These are phyloP conservation scores for Cephonodes hylas DNA, from an alignment of 2,888 invertebrate genomes.

Conservation along the genomic window DNA sequence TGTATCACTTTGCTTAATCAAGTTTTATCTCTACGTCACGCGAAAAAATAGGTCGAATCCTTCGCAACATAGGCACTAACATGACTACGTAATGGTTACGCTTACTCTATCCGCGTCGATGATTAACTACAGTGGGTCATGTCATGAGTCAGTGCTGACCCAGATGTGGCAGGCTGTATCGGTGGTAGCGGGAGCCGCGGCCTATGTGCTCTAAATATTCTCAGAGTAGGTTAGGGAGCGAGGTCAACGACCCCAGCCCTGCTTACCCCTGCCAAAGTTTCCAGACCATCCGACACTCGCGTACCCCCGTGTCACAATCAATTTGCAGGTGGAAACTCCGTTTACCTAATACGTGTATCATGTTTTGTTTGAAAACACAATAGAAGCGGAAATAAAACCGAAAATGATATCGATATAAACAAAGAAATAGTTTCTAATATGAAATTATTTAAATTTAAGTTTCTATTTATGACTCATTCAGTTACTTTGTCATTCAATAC, in stretches of 20 bases:
- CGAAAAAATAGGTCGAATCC: constrained; percentile 16
- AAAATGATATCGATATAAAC: neutral
- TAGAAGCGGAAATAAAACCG: neutral
- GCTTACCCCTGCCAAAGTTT: constrained; percentile 54
- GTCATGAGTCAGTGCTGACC: constrained; percentile 73
- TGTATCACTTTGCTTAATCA: constrained; percentile 7
- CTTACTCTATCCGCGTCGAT: constrained; percentile 42
- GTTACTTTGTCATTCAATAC: neutral
- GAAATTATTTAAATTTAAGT: neutral
- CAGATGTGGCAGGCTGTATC: constrained; percentile 69
- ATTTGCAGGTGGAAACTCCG: constrained; percentile 21
- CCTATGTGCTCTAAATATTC: constrained; percentile 74
- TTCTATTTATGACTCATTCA: neutral
- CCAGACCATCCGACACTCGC: constrained; percentile 50
- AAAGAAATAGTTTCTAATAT: neutral
- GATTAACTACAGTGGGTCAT: constrained; percentile 64
- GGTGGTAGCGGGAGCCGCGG: constrained; percentile 55
- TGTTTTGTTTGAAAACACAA: neutral
- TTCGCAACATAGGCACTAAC: constrained; percentile 15
- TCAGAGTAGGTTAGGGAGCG: constrained; percentile 76
- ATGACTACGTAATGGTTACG: constrained; percentile 30
- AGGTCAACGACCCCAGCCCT: constrained; percentile 65
- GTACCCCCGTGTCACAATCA: constrained; percentile 28
- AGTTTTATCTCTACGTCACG: constrained; percentile 14
- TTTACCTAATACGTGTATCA: neutral